These are phyloP conservation scores for Anas georgica DNA, from an alignment of 2,797 vertebrate species.

Conservation along the genomic window DNA sequence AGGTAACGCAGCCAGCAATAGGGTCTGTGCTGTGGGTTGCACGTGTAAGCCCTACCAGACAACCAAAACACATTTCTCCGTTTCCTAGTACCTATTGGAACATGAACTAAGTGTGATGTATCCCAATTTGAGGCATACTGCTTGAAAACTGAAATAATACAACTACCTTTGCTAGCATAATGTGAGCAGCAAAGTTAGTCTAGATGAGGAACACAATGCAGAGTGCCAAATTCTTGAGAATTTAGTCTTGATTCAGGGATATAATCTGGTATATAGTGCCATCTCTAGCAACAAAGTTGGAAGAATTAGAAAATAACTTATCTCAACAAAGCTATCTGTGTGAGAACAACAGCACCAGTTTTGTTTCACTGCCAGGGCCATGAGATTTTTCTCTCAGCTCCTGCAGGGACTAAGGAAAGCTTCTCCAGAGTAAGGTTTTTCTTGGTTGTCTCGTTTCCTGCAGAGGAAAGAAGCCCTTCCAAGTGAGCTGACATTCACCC, in stretches of 20 bases:
- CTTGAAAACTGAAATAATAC: not conserved
- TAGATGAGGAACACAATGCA: not conserved
- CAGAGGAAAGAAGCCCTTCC: constrained; percentile 69
- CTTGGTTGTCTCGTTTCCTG: constrained; percentile 59
- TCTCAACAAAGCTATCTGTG: not conserved
- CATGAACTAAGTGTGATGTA: not conserved
- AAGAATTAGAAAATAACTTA: not conserved
- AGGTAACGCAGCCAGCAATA: not conserved
- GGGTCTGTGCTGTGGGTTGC: not conserved
- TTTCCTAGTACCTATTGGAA: not conserved
- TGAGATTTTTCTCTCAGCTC: not conserved
- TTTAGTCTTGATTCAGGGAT: not conserved
- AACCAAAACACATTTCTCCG: not conserved
- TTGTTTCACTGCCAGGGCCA: not conserved
- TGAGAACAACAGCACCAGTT: not conserved
- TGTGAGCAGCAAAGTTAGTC: not conserved
- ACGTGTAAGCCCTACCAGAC: not conserved
- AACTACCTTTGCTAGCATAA: not conserved
- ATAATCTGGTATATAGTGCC: not conserved
- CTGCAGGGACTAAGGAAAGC: not conserved
- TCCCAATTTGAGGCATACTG: accelerated
- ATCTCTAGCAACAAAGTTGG: not conserved
- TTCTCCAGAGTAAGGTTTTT: not conserved
- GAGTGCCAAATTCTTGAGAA: not conserved
- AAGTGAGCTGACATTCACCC: constrained; percentile 73